Evolutionary conservation across 2,113 vertebrate genomes (phyloP), one percentile per base, ranked within the genome.

Genomic region (Craseonycteris thonglongyai): DNA sequence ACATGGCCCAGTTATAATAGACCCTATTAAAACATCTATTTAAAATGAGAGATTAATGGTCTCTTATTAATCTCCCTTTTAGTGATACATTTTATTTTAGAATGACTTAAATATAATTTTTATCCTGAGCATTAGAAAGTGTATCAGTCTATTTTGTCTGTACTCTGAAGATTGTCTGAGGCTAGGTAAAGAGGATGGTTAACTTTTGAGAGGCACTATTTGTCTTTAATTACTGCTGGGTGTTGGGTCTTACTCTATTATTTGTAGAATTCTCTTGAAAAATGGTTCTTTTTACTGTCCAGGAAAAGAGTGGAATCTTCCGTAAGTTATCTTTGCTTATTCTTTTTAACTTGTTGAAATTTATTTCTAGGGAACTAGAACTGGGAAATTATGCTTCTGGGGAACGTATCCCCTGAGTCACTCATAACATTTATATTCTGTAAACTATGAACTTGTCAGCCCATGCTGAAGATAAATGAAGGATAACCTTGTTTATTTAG

Each of bases 51-150:
- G 19, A 76, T n/a, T n/a, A n/a, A n/a, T 18, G 66, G 49, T 76
- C 40, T 95, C 30, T 81, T 0, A 33, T 22, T 61, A 40, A 30
- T 86, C 30, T 89, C n/a, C 72, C 75, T 93, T 76, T 93, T 65
- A 81, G 16, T 91, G 45, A 63, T 90, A 69, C 21, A 69, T 83
- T 95, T 84, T 61, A 79, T 95, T 85, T 91, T 68, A 47, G 38
- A 47, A 65, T 76, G 80, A 76, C 40, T 94, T 42, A 92, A 82
- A 40, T n/a, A 21, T 68, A n/a, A 54, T 16, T 26, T 71, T 90
- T 69, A 81, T 58, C 38, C 35, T 82, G 9, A 85, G 16, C 22
- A 56, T 71, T 80, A 94, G 78, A 45, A 68, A 68, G 65, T 42
- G 26, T 56, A 33, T 33, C 16, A n/a, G 0, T 72, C 2, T 75